Conservation (phyloP, 2,113 vertebrate genomes). For the Plecturocebus donacophilus region DNA sequence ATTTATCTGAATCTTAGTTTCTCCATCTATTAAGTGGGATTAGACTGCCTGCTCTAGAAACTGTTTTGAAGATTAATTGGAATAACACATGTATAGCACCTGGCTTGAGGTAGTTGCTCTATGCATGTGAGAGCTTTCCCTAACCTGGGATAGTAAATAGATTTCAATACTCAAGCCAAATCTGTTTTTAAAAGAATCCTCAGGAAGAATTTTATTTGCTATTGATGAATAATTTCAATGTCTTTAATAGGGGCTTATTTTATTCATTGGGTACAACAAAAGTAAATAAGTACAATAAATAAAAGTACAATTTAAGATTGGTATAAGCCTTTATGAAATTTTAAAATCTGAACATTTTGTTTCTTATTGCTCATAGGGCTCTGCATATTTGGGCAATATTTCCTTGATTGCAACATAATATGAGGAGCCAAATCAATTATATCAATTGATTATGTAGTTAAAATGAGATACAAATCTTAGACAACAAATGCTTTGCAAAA, state of each 20-base stretch:
- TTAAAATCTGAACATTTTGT: not conserved
- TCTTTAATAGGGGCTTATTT: slow-evolving; percentile 23
- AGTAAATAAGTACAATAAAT: not conserved
- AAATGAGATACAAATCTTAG: not conserved
- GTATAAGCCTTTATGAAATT: not conserved
- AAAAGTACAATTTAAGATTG: not conserved
- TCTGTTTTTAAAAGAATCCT: not conserved
- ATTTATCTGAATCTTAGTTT: slow-evolving; percentile 1
- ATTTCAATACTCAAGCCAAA: not conserved
- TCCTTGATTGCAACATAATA: not conserved
- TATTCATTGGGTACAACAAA: not conserved
- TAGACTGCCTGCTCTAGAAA: not conserved
- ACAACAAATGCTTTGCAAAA: not conserved
- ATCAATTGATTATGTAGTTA: not conserved
- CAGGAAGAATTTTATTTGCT: not conserved
- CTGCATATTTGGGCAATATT: not conserved
- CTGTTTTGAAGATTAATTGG: not conserved
- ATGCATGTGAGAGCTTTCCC: not conserved
- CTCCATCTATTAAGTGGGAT: not conserved
- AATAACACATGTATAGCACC: not conserved
- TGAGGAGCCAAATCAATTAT: not conserved
- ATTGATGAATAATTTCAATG: not conserved
- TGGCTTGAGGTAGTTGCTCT: not conserved
- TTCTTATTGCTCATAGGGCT: not conserved
- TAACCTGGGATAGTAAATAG: not conserved